Base-by-base conservation (phyloP, 2,888 invertebrate genomes). In the Hydrotaea diabolus region DNA sequence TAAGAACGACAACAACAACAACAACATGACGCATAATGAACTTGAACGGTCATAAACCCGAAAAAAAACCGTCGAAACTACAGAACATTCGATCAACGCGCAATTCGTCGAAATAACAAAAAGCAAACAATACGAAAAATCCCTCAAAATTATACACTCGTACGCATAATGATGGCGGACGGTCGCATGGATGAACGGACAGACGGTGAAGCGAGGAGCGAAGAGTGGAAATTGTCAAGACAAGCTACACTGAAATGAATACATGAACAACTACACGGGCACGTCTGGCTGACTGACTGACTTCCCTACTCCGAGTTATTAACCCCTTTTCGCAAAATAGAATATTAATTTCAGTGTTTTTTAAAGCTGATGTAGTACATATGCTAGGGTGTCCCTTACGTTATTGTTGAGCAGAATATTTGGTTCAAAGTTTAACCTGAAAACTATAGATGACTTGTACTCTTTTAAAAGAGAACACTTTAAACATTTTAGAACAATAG, bases 21-120 rank as follows among this genome's bases (percentile, higher is more conserved):
- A 36, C 39, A 39, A 13, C 31, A 46, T 9, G 21, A 31, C 1
- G 55, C 21, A 39, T 43, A 77, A 82, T 82, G 76, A 76, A 79
- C 85, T 85, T 85, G 85, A 85, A 74, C 81, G 79, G 85, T 76
- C 79, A 82, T 43, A 79, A 85, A 74, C 79, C 85, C 69, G 46
- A 55, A 79, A 72, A 74, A 72, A 74, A n/a, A n/a, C 21, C n/a
- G 15, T 26, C 13, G 26, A 71, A 23, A 21, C 4, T 62, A 71
- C 53, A 64, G 55, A 49, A 39, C 43, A 80, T 43, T 77, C 26
- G 46, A 80, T 49, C 46, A 11, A 49, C 53, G 62, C 17, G 57
- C 2, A 76, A 31, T 55, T 55, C 19, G 55, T 15, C 17, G 36
- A 17, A 31, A 15, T 1, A 15, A 31, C 4, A 15, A 62, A 1